A percentile compares a stretch with the other conserved stretches of the same genome.
Conservation (phyloP, 2,888 invertebrate species). For the Trichopria drosophilae region DNA sequence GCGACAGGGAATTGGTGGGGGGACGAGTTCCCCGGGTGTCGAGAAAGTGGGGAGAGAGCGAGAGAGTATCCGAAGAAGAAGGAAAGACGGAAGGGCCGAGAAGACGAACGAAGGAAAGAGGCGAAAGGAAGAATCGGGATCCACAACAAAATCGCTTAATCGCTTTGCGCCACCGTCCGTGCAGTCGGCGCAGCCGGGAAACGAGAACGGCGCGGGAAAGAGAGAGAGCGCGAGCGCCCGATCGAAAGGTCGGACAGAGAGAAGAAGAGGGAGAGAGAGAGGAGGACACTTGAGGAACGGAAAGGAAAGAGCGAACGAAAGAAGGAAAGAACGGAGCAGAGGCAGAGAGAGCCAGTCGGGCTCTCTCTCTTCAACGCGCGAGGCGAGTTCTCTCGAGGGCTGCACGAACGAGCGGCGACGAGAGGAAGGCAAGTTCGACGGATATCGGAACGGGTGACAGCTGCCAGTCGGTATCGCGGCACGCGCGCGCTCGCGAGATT, state of each 20-base stretch:
- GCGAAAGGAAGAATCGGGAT: conserved; percentile 55
- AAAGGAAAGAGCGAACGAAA: conserved; percentile 8
- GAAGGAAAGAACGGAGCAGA: too few species aligned
- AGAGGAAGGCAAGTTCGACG: too few species aligned
- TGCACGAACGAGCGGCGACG: too few species aligned
- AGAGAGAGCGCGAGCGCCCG: too few species aligned
- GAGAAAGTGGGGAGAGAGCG: neutral
- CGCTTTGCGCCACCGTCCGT: conserved; percentile 58
- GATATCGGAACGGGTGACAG: conserved; percentile 46
- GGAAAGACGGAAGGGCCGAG: conserved; percentile 49
- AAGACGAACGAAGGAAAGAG: conserved; percentile 46
- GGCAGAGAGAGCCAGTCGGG: too few species aligned
- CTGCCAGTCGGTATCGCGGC: conserved; percentile 43
- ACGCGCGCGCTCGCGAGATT: conserved; percentile 35
- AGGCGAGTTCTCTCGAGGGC: too few species aligned
- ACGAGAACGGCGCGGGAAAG: neutral
- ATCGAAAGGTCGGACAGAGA: too few species aligned
- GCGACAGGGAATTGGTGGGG: neutral
- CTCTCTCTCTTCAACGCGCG: too few species aligned
- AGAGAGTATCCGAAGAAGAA: conserved; percentile 23
- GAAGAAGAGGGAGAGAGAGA: too few species aligned
- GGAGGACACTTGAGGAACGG: too few species aligned
- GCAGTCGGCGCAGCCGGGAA: conserved; percentile 43
- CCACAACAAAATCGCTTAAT: conserved; percentile 60
- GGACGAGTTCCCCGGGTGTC: too few species aligned